A percentile compares a stretch with the other conserved stretches of the same genome.
Evolutionary conservation across 2,797 vertebrate genomes (phyloP).

Genomic region (Lycodopsis pacificus): DNA sequence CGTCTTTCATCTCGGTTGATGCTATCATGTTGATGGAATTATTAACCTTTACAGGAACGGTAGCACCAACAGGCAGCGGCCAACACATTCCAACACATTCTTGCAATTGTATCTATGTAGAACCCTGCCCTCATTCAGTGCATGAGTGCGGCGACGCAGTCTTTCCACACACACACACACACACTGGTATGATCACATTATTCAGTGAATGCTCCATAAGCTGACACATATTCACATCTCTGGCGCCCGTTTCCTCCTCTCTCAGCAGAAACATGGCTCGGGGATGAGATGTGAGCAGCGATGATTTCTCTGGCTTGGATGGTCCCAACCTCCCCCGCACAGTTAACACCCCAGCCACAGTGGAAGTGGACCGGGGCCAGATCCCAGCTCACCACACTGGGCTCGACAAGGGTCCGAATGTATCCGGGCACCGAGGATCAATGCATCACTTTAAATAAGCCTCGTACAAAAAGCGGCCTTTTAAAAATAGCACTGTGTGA

Average conservation of each 20-base stretch:
- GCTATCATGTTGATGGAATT: constrained; percentile 41
- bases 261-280: constrained; percentile 63
- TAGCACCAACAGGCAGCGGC: not conserved
- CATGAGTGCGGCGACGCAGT: constrained; percentile 17
- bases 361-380: constrained; percentile 54
- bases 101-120: constrained; percentile 13
- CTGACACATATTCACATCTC: constrained; percentile 67
- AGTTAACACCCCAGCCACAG: constrained; percentile 57
- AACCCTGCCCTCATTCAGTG: constrained; percentile 19
- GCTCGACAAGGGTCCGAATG: constrained; percentile 35
- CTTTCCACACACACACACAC: constrained; percentile 24
- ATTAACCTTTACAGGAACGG: constrained; percentile 27
- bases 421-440: constrained; percentile 42
- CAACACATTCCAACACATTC: constrained; percentile 1
- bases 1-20: constrained; percentile 28
- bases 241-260: constrained; percentile 50
- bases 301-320: constrained; percentile 60
- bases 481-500: constrained; percentile 57
- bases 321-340: constrained; percentile 51
- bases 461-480: constrained; percentile 29
- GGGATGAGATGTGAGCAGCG: constrained; percentile 58
- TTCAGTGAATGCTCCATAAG: constrained; percentile 60
- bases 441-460: constrained; percentile 60
- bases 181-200: constrained; percentile 56
- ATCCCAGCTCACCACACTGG: constrained; percentile 50